Percentiles rank a stretch among this genome's conserved stretches.
phyloP scores from a whole-genome alignment of 2,888 invertebrate species.

The Psococerastis gibbosa region DNA sequence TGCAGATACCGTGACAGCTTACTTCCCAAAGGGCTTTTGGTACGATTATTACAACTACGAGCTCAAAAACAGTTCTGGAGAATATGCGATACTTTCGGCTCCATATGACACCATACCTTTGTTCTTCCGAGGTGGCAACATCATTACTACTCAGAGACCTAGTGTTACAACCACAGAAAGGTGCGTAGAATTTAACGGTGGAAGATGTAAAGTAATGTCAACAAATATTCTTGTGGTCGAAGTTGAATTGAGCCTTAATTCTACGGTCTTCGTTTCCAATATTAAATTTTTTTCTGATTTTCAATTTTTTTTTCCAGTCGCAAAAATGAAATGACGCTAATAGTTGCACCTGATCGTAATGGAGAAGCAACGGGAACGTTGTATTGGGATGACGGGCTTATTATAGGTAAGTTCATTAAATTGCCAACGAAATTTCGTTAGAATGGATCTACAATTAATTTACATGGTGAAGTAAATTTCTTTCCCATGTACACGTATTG shows the following conservation, averaged over 20 bases:
- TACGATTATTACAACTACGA: slow-evolving; percentile 37
- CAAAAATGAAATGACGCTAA: background rate
- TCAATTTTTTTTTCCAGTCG: background rate
- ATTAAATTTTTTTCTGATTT: background rate
- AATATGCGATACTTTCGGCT: slow-evolving; percentile 30
- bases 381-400: background rate
- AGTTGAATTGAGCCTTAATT: no score
- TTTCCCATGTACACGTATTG: no score
- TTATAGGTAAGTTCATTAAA: no score
- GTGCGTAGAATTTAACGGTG: no score
- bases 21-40: slow-evolving; percentile 48
- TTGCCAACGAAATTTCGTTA: no score
- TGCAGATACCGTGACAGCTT: slow-evolving; percentile 29
- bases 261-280: no score
- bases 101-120: slow-evolving; percentile 43
- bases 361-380: background rate
- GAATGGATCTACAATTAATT: no score
- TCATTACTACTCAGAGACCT: slow-evolving; percentile 48
- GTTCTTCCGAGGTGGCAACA: slow-evolving; percentile 45
- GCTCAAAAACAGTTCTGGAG: slow-evolving; percentile 28
- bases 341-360: background rate
- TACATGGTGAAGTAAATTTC: no score
- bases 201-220: no score
- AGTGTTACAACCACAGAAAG: slow-evolving; percentile 39
- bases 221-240: no score